Conservation (phyloP, 2,888 invertebrate species). For the Chirona hameri region DNA sequence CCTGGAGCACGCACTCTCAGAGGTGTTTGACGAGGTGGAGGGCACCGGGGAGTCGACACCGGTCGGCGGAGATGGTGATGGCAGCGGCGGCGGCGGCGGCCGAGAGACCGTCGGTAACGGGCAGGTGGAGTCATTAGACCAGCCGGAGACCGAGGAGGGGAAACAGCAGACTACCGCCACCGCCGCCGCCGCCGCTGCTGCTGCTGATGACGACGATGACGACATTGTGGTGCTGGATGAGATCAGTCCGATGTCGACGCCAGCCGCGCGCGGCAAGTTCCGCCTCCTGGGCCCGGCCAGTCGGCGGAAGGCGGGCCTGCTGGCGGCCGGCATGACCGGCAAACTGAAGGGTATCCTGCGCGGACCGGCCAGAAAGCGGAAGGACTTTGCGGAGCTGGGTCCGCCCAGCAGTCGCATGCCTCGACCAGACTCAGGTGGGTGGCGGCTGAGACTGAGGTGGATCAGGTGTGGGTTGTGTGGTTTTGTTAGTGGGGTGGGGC, state of each 20-base stretch:
- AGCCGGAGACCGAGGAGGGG: not conserved
- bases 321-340: not conserved
- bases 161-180: not conserved
- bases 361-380: conserved; percentile 2
- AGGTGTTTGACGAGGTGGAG: not conserved
- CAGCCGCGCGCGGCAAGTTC: not conserved
- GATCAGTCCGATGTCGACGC: not conserved
- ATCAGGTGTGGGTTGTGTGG: not conserved
- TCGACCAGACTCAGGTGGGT: not conserved
- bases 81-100: too few relatives aligned
- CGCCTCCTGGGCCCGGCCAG: not conserved
- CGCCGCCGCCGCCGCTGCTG: not conserved
- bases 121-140: not conserved
- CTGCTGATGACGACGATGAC: not conserved
- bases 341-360: not conserved
- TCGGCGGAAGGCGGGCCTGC: not conserved
- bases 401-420: not conserved
- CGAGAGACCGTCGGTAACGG: not conserved
- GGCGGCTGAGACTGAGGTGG: not conserved
- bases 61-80: not conserved
- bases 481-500: not conserved
- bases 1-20: conserved; percentile 4
- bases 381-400: not conserved
- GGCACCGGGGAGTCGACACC: not conserved
- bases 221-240: conserved; percentile 3